These are phyloP conservation scores for Steatocranus sp. DNA, from an alignment of 2,797 vertebrate species.

Conservation along the genomic window DNA sequence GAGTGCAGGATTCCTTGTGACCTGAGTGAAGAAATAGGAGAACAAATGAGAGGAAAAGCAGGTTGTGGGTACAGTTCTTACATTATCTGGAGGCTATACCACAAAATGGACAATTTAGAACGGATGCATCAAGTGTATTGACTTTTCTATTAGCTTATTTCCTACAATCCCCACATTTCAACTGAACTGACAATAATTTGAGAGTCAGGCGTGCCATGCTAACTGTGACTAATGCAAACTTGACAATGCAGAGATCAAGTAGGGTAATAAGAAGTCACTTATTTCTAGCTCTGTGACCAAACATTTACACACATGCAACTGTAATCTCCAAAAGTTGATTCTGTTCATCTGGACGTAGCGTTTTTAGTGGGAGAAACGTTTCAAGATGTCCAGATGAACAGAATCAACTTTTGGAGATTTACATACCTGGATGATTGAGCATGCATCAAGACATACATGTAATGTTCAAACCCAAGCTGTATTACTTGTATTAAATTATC, in stretches of 20 bases:
- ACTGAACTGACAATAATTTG: background rate
- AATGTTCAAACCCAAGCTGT: background rate
- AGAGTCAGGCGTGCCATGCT: background rate
- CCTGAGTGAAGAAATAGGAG: conserved; percentile 62
- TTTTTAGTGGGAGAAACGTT: background rate
- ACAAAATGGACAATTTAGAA: background rate
- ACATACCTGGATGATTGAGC: background rate
- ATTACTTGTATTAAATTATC: background rate
- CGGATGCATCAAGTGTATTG: background rate
- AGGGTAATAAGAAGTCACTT: background rate
- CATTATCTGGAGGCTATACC: background rate
- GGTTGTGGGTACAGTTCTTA: background rate
- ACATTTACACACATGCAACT: background rate
- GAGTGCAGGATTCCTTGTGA: conserved; percentile 88
- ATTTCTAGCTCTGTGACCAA: background rate
- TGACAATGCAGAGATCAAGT: background rate
- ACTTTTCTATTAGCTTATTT: background rate
- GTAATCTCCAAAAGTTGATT: background rate
- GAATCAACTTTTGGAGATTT: background rate
- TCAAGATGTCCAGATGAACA: background rate
- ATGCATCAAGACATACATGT: background rate
- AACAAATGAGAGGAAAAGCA: background rate
- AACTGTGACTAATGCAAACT: background rate
- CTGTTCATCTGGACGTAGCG: background rate
- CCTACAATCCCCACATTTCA: background rate